Evolutionary conservation across 2,113 vertebrate species (phyloP), one percentile per base, ranked within the genome.

Genomic region (Carassius auratus): DNA sequence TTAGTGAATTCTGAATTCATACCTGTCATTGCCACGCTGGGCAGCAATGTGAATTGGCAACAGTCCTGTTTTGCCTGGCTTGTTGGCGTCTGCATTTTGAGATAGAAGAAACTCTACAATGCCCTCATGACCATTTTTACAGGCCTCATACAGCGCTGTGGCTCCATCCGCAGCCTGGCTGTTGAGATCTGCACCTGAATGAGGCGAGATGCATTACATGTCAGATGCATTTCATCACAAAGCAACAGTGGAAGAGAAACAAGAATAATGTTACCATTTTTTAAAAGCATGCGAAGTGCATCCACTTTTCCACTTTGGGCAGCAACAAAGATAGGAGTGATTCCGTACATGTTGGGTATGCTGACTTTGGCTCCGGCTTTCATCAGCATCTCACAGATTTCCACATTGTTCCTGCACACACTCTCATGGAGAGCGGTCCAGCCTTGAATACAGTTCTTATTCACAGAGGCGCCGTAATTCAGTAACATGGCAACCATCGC

Each of bases 81-180:
- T 96, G 91, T 97, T 97, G 89, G 96, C 95, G 17, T 97, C 96
- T 0, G 96, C 96, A 2, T 96, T 96, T 81, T 96, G 95, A 0
- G 95, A 94, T 76, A 97, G 91, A 59, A 97, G 95, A 36, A 97
- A 96, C 88, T 95, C 92, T 88, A 96, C 96, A 59, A 95, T 90
- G 0, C 85, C 85, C 26, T 93, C 81, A 0, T 97, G 96, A 15
- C 93, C 96, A 0, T 97, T 97, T 92, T 97, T 97, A 90, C 92
- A 93, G 83, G 96, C 95, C 90, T 97, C 96, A 21, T 95, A 97
- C 85, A 97, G 95, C 57, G 96, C 96, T 0, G 96, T 95, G 0
- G 96, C 96, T 0, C 91, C 92, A 85, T 97, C 96, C 14, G 93
- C 94, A 77, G 96, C 96, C 91, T 97, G 96, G 4, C 95, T 97